These are phyloP conservation scores for Ramphastos sulfuratus DNA, from an alignment of 2,113 vertebrate species.

Conservation along the genomic window DNA sequence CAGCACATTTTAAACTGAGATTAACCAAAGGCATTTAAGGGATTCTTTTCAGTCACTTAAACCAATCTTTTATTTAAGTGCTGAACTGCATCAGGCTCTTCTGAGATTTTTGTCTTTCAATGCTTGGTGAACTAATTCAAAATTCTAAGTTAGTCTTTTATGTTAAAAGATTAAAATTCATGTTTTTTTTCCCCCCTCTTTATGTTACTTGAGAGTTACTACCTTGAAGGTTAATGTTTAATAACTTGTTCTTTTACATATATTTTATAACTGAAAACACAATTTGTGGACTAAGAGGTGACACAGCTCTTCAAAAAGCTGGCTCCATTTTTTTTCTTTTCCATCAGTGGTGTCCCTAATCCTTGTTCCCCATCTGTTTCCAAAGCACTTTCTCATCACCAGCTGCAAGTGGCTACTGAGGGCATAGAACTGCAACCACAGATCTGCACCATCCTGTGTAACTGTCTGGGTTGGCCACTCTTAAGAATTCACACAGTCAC, in stretches of 20 bases:
- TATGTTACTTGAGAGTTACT: not conserved
- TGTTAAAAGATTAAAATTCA: not conserved
- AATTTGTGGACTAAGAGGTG: not conserved
- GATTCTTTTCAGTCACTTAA: not conserved
- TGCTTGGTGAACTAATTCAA: not conserved
- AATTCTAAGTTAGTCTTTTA: not conserved
- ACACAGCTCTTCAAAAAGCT: not conserved
- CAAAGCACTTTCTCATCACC: not conserved
- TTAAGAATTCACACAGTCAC: too few species aligned
- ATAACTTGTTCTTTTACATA: not conserved
- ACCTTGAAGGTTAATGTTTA: not conserved
- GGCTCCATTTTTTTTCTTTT: not conserved
- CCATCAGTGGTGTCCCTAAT: not conserved
- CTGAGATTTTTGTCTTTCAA: not conserved
- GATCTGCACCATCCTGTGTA: not conserved
- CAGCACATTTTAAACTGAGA: not conserved
- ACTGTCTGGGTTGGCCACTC: not conserved
- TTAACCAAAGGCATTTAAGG: not conserved
- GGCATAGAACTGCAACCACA: rapidly evolving
- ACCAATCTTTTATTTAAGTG: not conserved
- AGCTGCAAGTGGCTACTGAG: not conserved
- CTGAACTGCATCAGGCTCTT: not conserved
- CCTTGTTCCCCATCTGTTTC: not conserved
- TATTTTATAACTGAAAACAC: not conserved
- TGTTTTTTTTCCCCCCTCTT: not conserved